These are phyloP conservation scores for Oryzias celebensis DNA, from an alignment of 2,113 vertebrate species.

Conservation along the genomic window DNA sequence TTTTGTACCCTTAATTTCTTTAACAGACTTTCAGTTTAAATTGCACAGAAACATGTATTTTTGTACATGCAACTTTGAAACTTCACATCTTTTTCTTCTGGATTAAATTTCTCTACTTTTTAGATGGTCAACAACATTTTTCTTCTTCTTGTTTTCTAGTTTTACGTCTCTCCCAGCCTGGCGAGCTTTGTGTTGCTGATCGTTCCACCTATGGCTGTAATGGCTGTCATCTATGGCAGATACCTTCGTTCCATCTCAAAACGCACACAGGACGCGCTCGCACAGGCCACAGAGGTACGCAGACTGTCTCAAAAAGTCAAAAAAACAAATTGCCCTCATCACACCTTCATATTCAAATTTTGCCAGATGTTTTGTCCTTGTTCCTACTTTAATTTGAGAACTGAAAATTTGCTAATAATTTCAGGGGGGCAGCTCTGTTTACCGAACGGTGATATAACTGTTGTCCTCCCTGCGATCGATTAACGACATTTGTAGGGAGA, in stretches of 20 bases:
- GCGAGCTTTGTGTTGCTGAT: conserved; percentile 89
- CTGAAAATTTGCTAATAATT: too few relatives aligned
- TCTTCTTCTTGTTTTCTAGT: conserved; percentile 73
- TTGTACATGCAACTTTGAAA: neutral
- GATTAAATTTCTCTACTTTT: neutral
- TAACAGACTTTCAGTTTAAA: neutral
- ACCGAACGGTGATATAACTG: neutral
- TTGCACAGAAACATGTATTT: too few relatives aligned
- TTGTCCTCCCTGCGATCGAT: neutral
- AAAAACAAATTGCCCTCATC: neutral
- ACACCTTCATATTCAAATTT: neutral
- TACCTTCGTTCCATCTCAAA: conserved; percentile 89
- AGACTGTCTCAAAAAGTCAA: neutral
- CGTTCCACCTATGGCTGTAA: conserved; percentile 85
- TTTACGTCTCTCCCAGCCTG: conserved; percentile 90
- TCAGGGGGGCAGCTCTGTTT: neutral
- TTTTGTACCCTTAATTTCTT: neutral
- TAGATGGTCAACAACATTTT: neutral
- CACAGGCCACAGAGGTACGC: conserved; percentile 89
- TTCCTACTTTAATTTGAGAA: too few relatives aligned
- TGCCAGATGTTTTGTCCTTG: neutral
- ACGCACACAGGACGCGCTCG: conserved; percentile 90
- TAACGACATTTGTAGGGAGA: conserved; percentile 18
- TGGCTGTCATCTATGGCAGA: conserved; percentile 88
- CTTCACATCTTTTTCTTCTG: neutral